Percentiles rank a stretch among this genome's conserved stretches.
These are phyloP conservation scores for Thyatira batis DNA, from an alignment of 2,888 invertebrate genomes.

Conservation along the genomic window DNA sequence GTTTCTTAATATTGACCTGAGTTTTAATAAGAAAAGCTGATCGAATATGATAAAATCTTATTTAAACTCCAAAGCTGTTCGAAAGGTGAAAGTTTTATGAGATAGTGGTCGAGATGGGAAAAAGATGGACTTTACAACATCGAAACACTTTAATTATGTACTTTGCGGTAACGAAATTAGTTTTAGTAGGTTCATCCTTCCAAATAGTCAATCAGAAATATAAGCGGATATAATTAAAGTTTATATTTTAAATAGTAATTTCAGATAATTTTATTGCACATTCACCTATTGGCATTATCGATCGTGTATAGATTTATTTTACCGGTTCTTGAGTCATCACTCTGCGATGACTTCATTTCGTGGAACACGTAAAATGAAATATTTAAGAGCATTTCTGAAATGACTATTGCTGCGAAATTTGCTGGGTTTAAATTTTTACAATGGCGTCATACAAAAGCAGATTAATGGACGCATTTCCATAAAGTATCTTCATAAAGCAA, in stretches of 20 bases:
- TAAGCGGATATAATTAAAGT: neutral
- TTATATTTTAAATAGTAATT: neutral
- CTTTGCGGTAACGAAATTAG: neutral
- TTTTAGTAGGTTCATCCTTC: neutral
- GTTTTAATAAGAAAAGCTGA: constrained; percentile 16
- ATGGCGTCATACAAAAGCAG: neutral
- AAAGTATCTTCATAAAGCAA: neutral
- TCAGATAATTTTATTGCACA: neutral
- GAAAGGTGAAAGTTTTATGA: constrained; percentile 4
- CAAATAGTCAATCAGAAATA: neutral
- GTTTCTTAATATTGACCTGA: neutral
- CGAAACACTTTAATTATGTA: neutral
- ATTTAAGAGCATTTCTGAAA: too few relatives aligned
- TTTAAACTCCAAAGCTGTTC: constrained; percentile 4
- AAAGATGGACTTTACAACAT: neutral
- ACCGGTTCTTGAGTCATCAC: too few relatives aligned
- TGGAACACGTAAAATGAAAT: too few relatives aligned
- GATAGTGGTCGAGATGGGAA: neutral
- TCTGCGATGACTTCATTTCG: too few relatives aligned
- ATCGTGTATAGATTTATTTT: neutral
- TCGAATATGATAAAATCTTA: constrained; percentile 17
- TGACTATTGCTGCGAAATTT: too few relatives aligned
- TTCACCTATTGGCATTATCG: neutral
- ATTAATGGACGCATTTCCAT: neutral
- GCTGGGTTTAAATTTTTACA: neutral